Evolutionary conservation across 2,888 invertebrate genomes (phyloP), one percentile per base, ranked within the genome.

Genomic region (Myopa tessellatipennis): DNA sequence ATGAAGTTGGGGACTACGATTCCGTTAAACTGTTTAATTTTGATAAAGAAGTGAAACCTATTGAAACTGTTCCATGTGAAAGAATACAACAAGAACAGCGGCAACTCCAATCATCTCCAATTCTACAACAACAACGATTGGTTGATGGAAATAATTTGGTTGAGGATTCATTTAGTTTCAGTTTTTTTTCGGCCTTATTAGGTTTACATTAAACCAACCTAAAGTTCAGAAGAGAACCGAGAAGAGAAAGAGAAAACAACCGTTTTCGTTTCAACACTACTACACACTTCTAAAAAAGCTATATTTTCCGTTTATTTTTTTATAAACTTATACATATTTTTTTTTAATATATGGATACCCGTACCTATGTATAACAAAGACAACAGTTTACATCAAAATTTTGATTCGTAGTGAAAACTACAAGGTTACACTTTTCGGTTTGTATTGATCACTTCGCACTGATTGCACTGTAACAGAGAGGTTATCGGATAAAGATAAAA

Each of bases 131-230:
- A 52, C 68, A 85, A 14, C 69, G 81, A 45, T 40, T 55, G 34
- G 38, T 76, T 70, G 70, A 71, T 45, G 80, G 76, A 74, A 68
- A 75, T 52, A 76, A 78, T 76, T 58, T 77, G 71, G 61, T 82
- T 77, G 85, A 85, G 78, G 87, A 87, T 80, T 84, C 85, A 77
- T 87, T 88, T 84, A 85, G 85, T 84, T 87, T 83, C 82, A 86
- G 85, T 74, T 87, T 87, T 83, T 87, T 87, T 81, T 85, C 86
- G 80, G 88, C 87, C 82, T 87, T 87, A 85, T 83, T 87, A 81
- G 87, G 87, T 82, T 83, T 87, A 85, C 85, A 82, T 80, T 82
- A 76, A 82, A 78, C 65, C 65, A 84, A 80, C 80, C 12, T 38
- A 7, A 65, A 65, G 12, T 65, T 55, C 16, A 55, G 45, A 45